A percentile compares a stretch with the other conserved stretches of the same genome.
These are phyloP conservation scores for Archaeoteleia sp. DNA, from an alignment of 2,888 invertebrate species.

Conservation along the genomic window DNA sequence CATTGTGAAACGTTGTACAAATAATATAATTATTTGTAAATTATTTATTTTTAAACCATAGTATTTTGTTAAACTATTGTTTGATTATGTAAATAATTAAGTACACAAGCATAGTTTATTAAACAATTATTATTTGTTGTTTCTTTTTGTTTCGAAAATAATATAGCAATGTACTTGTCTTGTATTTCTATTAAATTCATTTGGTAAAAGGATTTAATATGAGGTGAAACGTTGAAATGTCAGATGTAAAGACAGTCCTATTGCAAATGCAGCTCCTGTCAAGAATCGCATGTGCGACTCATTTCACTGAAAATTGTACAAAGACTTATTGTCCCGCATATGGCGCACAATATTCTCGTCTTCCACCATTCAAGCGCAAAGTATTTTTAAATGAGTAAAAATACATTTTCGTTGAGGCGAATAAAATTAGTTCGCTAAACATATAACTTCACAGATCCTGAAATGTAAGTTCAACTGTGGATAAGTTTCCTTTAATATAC, in stretches of 20 bases:
- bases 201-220: slow-evolving; percentile 21
- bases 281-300: slow-evolving; percentile 2
- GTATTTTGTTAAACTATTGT: background rate
- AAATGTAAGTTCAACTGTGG: too few species aligned
- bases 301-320: slow-evolving; percentile 10
- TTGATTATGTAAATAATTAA: slow-evolving; percentile 1
- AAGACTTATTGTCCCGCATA: slow-evolving; percentile 8
- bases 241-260: slow-evolving; percentile 4
- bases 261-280: slow-evolving; percentile 3
- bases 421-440: background rate
- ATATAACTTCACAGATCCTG: too few species aligned
- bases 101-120: background rate
- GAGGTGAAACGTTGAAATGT: slow-evolving; percentile 6
- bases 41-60: background rate
- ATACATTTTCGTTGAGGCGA: background rate
- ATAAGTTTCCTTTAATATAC: too few species aligned
- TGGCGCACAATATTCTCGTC: background rate
- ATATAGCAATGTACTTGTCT: background rate
- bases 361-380: background rate
- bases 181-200: slow-evolving; percentile 15
- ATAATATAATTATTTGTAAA: slow-evolving; percentile 4
- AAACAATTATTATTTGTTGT: background rate
- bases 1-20: slow-evolving; percentile 7
- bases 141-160: background rate
- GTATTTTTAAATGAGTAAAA: slow-evolving; percentile 4